Evolutionary conservation across 2,888 invertebrate species (phyloP), one percentile per base, ranked within the genome.

Genomic region (Papilio demoleus): DNA sequence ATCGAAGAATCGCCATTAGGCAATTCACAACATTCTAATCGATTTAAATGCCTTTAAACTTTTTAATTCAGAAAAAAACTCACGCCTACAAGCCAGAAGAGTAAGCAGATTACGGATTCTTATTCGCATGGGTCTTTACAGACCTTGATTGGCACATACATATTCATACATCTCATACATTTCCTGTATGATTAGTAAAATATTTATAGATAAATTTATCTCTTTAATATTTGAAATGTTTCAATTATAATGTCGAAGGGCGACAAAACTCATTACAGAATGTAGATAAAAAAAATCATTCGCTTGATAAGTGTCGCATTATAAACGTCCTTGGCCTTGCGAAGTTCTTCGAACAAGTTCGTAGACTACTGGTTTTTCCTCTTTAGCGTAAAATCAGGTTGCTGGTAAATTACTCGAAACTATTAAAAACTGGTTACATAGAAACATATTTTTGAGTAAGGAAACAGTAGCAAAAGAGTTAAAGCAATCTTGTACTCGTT

Each of bases 321-420:
- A 59, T 12, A 38, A 9, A 38, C 36, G 68, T n/a, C 68, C 65
- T 65, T 69, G 68, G 65, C 68, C 68, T 59, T 53, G 50, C 19
- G 9, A 3, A 40, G 31, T 61, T 69, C 65, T 60, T 50, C 31
- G 50, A 60, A 67, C 45, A 53, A 60, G 34, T 67, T 64, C 42
- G 60, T 61, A 47, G 14, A 17, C 45, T 63, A 59, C 63, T 47
- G 65, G 58, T 58, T 68, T 65, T 47, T 58, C 60, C 68, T 65
- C 65, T 61, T 38, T 42, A 45, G 22, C 47, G 45, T 50, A n/a
- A 56, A 34, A 19, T 24, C 68, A 42, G 24, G 40, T 65, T 65
- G 68, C 42, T 59, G 58, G 59, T 60, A 65, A 68, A 60, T 68
- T 60, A 69, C 60, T 61, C 60, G 68, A 65, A 69, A 69, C 60